phyloP scores from a whole-genome alignment of 2,888 invertebrate species.

The Xanthia icteritia region DNA sequence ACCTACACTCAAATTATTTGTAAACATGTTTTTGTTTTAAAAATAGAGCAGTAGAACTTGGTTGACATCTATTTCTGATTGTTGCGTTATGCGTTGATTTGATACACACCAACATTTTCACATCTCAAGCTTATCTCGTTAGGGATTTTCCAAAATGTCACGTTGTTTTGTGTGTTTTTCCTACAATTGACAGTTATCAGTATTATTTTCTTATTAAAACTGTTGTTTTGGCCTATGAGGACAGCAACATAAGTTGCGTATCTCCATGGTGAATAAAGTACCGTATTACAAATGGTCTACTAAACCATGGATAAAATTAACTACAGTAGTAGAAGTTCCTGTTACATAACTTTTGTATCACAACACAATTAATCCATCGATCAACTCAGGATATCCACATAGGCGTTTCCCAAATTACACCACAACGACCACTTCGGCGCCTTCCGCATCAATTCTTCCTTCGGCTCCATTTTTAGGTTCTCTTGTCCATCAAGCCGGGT shows the following conservation, averaged over 20 bases:
- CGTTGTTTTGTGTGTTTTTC: conserved; percentile 30
- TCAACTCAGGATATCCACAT: background rate
- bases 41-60: conserved; percentile 6
- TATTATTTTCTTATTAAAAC: background rate
- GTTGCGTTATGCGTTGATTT: too few relatives aligned
- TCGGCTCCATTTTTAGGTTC: background rate
- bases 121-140: conserved; percentile 26
- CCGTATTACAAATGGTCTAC: background rate
- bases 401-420: background rate
- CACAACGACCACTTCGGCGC: background rate
- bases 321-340: background rate
- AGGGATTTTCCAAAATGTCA: conserved; percentile 30
- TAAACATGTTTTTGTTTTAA: background rate
- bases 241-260: background rate
- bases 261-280: background rate
- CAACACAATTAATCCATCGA: background rate
- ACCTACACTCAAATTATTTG: background rate
- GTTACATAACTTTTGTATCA: background rate
- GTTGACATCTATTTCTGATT: conserved; percentile 31
- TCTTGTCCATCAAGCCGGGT: too few relatives aligned
- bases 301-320: background rate
- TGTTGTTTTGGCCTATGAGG: background rate
- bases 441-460: background rate
- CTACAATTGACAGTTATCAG: conserved; percentile 4
- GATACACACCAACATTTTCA: background rate